A percentile compares a stretch with the other conserved stretches of the same genome.
Evolutionary conservation across 2,888 invertebrate species (phyloP).

Genomic region (Panorpa germanica): DNA sequence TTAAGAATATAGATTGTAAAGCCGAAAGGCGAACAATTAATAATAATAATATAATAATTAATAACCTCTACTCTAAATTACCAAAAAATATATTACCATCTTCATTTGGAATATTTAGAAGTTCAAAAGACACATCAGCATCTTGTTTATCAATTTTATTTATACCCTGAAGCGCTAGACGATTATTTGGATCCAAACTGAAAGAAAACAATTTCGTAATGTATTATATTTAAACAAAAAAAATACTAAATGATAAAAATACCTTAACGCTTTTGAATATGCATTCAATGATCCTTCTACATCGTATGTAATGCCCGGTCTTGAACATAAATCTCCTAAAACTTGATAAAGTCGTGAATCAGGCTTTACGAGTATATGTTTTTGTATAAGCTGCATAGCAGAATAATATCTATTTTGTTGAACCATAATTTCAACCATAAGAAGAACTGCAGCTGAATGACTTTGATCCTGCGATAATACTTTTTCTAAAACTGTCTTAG

Average conservation of each 20-base stretch:
- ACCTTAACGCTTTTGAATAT: constrained; percentile 21
- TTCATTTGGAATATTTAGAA: too few relatives aligned
- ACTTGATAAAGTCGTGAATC: constrained; percentile 20
- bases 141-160: constrained; percentile 18
- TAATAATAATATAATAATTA: too few relatives aligned
- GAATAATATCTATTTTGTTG: constrained; percentile 42
- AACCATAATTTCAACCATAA: constrained; percentile 49
- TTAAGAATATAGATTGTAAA: too few relatives aligned
- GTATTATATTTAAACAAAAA: too few relatives aligned
- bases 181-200: constrained; percentile 21
- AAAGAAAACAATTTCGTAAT: too few relatives aligned
- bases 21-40: too few relatives aligned
- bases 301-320: constrained; percentile 19
- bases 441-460: constrained; percentile 52
- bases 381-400: constrained; percentile 45
- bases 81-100: too few relatives aligned
- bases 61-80: too few relatives aligned
- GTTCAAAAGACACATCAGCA: too few relatives aligned
- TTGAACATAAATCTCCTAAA: constrained; percentile 21
- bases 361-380: constrained; percentile 29
- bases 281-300: constrained; percentile 20
- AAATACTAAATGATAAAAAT: too few relatives aligned
- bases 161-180: constrained; percentile 20
- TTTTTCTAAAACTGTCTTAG: constrained; percentile 49
- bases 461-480: constrained; percentile 50